Percentiles rank a stretch among this genome's conserved stretches.
phyloP scores from a whole-genome alignment of 2,113 vertebrate genomes.

The Dipodomys stephensi region DNA sequence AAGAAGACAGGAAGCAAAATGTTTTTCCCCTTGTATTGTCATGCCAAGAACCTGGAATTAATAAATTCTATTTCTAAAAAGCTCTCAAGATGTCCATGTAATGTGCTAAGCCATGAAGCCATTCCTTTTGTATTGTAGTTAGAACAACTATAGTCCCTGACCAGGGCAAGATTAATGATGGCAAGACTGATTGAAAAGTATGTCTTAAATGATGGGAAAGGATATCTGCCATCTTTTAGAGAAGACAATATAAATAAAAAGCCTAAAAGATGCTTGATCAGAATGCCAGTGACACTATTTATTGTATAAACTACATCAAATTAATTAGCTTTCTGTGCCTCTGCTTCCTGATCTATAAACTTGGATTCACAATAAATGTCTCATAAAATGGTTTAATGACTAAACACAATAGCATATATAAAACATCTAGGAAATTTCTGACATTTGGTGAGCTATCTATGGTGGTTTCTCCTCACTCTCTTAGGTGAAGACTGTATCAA shows the following conservation, averaged over 20 bases:
- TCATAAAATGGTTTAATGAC: neutral
- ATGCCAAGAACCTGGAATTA: neutral
- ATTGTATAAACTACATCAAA: neutral
- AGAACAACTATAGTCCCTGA: neutral
- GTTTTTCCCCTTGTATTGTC: neutral
- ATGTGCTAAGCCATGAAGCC: neutral
- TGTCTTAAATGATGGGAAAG: neutral
- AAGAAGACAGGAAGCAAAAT: neutral
- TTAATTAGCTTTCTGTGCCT: neutral
- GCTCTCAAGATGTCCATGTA: neutral
- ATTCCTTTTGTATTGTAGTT: neutral
- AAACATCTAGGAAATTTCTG: slow-evolving; percentile 3
- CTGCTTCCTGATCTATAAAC: neutral
- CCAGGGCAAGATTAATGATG: neutral
- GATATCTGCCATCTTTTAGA: neutral
- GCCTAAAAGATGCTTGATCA: slow-evolving; percentile 8
- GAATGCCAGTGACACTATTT: neutral
- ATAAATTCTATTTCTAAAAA: slow-evolving; percentile 28
- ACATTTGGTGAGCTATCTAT: neutral
- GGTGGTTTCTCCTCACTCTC: neutral
- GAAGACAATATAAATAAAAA: slow-evolving; percentile 19
- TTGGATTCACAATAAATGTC: neutral
- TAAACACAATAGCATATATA: neutral
- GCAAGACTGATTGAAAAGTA: neutral
- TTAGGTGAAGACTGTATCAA: neutral